These are phyloP conservation scores for Nycticryphes semicollaris DNA, from an alignment of 2,113 vertebrate species.

Conservation along the genomic window DNA sequence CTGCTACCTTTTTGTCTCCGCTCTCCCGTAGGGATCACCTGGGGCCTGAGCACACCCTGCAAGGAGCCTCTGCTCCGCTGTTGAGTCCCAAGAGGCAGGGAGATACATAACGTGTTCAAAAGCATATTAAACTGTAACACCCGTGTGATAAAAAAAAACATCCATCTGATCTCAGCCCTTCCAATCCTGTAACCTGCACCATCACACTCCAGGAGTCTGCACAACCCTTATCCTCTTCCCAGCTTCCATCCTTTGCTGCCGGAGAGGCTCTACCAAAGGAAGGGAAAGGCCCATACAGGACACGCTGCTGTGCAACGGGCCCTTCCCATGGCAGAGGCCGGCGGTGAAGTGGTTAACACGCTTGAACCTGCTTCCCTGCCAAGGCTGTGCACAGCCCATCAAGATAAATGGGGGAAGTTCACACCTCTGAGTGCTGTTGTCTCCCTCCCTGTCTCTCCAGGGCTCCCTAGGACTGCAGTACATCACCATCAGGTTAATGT, in stretches of 20 bases:
- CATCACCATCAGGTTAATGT: conserved; percentile 30
- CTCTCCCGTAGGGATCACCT: fast-evolving
- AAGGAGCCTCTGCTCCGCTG: neutral
- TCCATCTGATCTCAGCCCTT: neutral
- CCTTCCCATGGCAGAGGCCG: neutral
- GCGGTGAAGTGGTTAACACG: neutral
- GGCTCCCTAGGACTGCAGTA: conserved; percentile 1
- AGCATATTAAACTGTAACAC: neutral
- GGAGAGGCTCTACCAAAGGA: neutral
- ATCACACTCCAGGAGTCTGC: neutral
- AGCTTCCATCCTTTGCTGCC: neutral
- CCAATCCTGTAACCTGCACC: neutral
- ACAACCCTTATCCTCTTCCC: neutral
- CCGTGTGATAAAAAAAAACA: neutral
- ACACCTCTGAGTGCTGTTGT: neutral
- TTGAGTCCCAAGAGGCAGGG: neutral
- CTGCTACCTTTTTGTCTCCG: neutral
- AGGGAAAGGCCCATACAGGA: neutral
- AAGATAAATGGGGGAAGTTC: conserved; percentile 9
- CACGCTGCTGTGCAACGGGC: neutral
- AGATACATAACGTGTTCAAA: neutral
- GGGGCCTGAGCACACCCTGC: neutral
- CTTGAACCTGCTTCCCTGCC: neutral
- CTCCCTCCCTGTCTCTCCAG: neutral
- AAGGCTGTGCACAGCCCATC: neutral